Base-by-base conservation (phyloP, 1,140 invertebrate genomes). In the Pantala flavescens region DNA sequence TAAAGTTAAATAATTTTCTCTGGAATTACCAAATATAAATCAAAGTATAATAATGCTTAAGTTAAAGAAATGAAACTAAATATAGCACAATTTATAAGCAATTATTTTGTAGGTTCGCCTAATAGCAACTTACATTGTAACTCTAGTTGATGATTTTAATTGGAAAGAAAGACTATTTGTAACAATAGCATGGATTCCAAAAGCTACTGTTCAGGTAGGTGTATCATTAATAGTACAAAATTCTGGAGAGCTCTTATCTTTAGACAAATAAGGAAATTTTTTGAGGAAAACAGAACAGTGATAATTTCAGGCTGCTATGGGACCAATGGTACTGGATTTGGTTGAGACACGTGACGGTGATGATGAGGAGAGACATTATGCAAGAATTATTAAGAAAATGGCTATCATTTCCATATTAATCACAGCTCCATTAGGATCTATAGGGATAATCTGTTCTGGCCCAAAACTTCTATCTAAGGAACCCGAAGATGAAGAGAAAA, bases 161-260 rank as follows among this genome's bases (percentile, higher is more conserved):
- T 77, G 84, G 72, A 90, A 87, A 79, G 90, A 92, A 81, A 85
- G 84, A 78, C 76, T 90, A 70, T 92, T 92, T 82, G 85, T 91
- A 75, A 85, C 88, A 72, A 80, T 91, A 77, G 88, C 90, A 70
- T 91, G 90, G 89, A 83, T 92, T 75, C 91, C 91, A 42, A 93
- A 93, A 82, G 91, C 89, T 76, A 90, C 89, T 76, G 89, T 90
- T 72, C 89, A 89, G 84, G 88, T 88, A 83, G 81, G 78, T 21
- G 28, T 36, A 36, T 36, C 3, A 36, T 9, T 36, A 36, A 36
- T 2, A 36, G 28, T 36, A 36, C 9, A 9, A 36, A 36, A 36
- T 36, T 2, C 28, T 9, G 2, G 28, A 36, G 28, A 36, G n/a
- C n/a, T n/a, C n/a, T n/a, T n/a, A n/a, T n/a, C n/a, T n/a, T n/a